Evolutionary conservation across 2,888 invertebrate genomes (phyloP), one percentile per base, ranked within the genome.

Genomic region (Drosophila niveifrons): DNA sequence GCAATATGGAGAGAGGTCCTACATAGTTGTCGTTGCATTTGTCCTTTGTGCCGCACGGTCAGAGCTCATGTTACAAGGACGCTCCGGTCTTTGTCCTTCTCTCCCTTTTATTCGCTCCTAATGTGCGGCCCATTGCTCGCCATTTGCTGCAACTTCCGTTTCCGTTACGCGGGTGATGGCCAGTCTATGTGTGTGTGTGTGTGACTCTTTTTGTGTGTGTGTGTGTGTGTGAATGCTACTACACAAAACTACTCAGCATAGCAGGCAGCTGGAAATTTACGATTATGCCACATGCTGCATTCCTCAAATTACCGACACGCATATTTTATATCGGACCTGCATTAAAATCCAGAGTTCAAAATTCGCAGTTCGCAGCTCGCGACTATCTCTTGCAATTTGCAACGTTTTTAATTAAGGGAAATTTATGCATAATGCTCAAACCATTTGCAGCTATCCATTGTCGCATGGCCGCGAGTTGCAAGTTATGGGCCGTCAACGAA

Each of bases 141-240:
- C 77, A 85, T 89, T 86, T 87, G 82, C 80, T 82, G 88, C 71
- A 84, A 89, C 85, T 87, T 89, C 89, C 88, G 82, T 62, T 79
- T 89, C 89, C 82, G 76, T 56, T 69, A 13, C 28, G 62, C 46
- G 47, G 23, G 10, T 17, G 52, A 10, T 2, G 36, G 34, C 29
- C 56, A 59, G 64, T 72, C 63, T 59, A 71, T 70, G 65, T 44
- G 18, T 31, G 23, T 23, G 23, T 56, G 23, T 51, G n/a, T 28
- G 23, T n/a, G n/a, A n/a, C n/a, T n/a, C n/a, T n/a, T n/a, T n/a
- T n/a, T n/a, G 44, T 61, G 34, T 29, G 46, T 53, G 44, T 31
- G 18, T 52, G 46, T 58, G 43, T 72, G 50, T 51, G 31, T 48
- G 53, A 48, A 8, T 44, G 62, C 43, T 55, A 62, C 56, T 72